Percentiles rank a stretch among this genome's conserved stretches.
These are phyloP conservation scores for Drosophila hawaiiensis DNA, from an alignment of 2,888 invertebrate genomes.

Conservation along the genomic window DNA sequence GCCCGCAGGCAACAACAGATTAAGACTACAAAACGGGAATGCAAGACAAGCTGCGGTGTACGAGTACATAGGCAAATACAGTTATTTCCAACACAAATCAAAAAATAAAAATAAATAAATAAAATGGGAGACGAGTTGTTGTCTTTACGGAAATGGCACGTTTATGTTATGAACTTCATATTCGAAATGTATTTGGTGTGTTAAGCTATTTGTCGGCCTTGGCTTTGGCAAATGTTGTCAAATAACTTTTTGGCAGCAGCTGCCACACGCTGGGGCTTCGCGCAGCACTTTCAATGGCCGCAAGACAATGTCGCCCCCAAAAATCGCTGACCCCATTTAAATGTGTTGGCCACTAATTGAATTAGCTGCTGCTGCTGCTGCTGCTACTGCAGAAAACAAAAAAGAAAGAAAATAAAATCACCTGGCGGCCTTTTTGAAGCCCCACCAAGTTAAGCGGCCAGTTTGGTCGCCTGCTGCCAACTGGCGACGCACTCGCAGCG, in stretches of 20 bases:
- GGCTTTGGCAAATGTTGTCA: neutral
- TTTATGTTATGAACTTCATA: neutral
- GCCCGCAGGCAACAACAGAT: too few species aligned
- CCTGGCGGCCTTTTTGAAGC: slow-evolving; percentile 69
- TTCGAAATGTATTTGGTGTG: neutral
- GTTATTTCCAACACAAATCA: too few species aligned
- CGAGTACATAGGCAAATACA: too few species aligned
- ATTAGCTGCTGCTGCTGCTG: slow-evolving; percentile 46
- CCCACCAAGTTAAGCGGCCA: slow-evolving; percentile 51
- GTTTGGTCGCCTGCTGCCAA: slow-evolving; percentile 43
- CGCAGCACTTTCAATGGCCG: slow-evolving; percentile 29
- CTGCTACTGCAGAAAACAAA: too few species aligned
- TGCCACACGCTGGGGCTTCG: slow-evolving; percentile 37
- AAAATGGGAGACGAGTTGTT: neutral
- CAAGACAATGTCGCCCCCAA: slow-evolving; percentile 62
- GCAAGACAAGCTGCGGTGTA: too few species aligned
- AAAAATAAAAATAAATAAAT: neutral
- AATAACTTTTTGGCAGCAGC: neutral
- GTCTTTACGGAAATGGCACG: neutral
- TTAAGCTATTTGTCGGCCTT: neutral
- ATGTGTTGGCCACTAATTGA: slow-evolving; percentile 37
- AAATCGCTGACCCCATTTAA: slow-evolving; percentile 74
- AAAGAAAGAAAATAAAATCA: slow-evolving; percentile 13
- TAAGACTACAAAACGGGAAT: too few species aligned
- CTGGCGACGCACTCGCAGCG: slow-evolving; percentile 36